These are phyloP conservation scores for Heliothis peltigera DNA, from an alignment of 2,888 invertebrate genomes.

Conservation along the genomic window DNA sequence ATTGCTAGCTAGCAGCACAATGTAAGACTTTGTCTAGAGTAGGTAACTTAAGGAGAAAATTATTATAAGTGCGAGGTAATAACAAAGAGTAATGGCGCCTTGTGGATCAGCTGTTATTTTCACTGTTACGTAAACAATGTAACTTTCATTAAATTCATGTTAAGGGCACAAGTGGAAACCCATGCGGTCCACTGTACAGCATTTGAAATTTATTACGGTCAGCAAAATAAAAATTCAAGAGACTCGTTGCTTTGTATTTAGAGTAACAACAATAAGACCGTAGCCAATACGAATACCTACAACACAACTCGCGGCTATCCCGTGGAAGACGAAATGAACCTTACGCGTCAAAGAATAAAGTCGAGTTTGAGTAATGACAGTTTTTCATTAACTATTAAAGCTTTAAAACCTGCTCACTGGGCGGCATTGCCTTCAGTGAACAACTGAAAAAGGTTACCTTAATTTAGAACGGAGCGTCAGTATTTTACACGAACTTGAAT, in stretches of 20 bases:
- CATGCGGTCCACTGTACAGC: conserved; percentile 67
- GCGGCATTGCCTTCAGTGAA: conserved; percentile 82
- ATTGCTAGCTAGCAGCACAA: conserved; percentile 43
- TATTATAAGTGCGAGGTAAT: conserved; percentile 13
- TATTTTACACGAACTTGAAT: conserved; percentile 81
- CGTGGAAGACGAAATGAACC: conserved; percentile 8
- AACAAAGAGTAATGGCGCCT: conserved; percentile 59
- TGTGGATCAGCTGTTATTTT: conserved; percentile 59
- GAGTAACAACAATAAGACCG: conserved; percentile 74
- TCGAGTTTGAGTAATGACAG: conserved; percentile 10
- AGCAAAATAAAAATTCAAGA: conserved; percentile 72
- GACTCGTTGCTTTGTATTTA: conserved; percentile 78
- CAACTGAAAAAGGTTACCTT: conserved; percentile 83
- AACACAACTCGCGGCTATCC: conserved; percentile 60
- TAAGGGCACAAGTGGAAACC: conserved; percentile 72
- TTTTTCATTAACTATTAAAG: conserved; percentile 45
- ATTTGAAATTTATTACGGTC: conserved; percentile 84
- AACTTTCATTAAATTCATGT: conserved; percentile 68
- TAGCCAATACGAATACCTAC: conserved; percentile 81
- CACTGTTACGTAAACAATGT: conserved; percentile 53
- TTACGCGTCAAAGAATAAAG: neutral
- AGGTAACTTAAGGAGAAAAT: conserved; percentile 9
- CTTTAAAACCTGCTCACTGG: conserved; percentile 73
- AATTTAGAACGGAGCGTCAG: conserved; percentile 81
- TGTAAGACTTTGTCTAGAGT: conserved; percentile 28